Percentiles rank a stretch among this genome's conserved stretches.
phyloP scores from a whole-genome alignment of 2,113 vertebrate species.

The Zosterops lateralis region DNA sequence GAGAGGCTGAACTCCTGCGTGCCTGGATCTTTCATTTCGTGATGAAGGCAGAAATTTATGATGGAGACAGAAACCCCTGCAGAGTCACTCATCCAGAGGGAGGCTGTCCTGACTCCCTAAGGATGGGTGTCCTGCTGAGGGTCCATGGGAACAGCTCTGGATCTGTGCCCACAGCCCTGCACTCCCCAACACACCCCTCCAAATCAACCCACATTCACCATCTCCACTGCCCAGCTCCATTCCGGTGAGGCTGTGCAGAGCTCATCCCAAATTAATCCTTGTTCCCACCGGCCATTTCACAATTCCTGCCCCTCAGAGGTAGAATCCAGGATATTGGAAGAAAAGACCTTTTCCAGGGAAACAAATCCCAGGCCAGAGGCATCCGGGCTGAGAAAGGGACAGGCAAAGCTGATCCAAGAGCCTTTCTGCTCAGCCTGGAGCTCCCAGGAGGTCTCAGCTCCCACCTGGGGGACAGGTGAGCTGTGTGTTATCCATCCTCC shows the following conservation, averaged over 20 bases:
- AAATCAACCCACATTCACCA: background rate
- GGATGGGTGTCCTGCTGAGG: background rate
- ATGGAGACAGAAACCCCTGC: background rate
- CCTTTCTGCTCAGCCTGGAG: background rate
- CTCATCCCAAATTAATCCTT: background rate
- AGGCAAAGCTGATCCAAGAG: background rate
- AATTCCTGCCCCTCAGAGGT: background rate
- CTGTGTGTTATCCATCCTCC: background rate
- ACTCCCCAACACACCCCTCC: background rate
- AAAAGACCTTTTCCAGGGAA: background rate
- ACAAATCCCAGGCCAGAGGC: background rate
- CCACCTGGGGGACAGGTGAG: background rate
- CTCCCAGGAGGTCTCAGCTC: background rate
- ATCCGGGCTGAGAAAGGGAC: accelerated
- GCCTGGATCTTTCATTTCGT: too few relatives aligned
- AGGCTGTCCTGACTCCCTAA: background rate
- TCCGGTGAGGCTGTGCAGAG: background rate
- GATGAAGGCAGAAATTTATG: too few relatives aligned
- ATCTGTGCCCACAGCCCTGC: background rate
- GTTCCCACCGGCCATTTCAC: background rate
- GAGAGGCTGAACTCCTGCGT: too few relatives aligned
- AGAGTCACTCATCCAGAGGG: accelerated
- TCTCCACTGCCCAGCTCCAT: background rate
- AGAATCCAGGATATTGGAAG: background rate
- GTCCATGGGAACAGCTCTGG: background rate